A percentile compares a stretch with the other conserved stretches of the same genome.
phyloP scores from a whole-genome alignment of 2,888 invertebrate genomes.

The Cantharis rufa region DNA sequence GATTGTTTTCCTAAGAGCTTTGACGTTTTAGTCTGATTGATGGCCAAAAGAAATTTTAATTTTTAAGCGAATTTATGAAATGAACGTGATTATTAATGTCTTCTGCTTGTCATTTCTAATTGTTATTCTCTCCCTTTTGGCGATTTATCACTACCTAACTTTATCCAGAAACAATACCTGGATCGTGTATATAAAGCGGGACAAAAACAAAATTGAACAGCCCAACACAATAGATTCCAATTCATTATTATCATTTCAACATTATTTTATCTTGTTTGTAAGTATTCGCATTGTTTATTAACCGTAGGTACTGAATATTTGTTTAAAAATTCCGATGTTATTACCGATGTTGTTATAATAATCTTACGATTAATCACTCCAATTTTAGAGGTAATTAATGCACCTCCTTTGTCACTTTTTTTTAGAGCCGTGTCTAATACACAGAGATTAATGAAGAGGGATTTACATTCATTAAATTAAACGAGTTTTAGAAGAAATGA shows the following conservation, averaged over 20 bases:
- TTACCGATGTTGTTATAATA: not conserved
- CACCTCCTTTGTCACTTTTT: not conserved
- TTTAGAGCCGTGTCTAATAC: not conserved
- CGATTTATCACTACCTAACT: conserved; percentile 24
- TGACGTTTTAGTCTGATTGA: conserved; percentile 26
- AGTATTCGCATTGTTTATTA: conserved; percentile 1
- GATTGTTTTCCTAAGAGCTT: conserved; percentile 25
- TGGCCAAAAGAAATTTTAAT: conserved; percentile 27
- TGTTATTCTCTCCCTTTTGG: conserved; percentile 24
- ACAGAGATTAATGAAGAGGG: not conserved
- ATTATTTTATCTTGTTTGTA: not conserved
- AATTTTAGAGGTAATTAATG: not conserved
- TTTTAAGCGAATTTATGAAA: conserved; percentile 29
- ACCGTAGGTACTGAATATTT: not conserved
- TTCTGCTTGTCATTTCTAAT: conserved; percentile 29
- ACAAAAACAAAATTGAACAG: conserved; percentile 17
- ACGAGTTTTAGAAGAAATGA: not conserved
- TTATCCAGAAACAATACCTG: conserved; percentile 17
- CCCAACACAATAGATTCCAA: not conserved
- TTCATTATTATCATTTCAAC: not conserved
- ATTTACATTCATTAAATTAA: not conserved
- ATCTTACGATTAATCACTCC: not conserved
- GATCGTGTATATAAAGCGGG: conserved; percentile 3
- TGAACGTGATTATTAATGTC: conserved; percentile 29
- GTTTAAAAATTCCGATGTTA: not conserved